These are phyloP conservation scores for Pempheris klunzingeri DNA, from an alignment of 2,797 vertebrate species.

Conservation along the genomic window DNA sequence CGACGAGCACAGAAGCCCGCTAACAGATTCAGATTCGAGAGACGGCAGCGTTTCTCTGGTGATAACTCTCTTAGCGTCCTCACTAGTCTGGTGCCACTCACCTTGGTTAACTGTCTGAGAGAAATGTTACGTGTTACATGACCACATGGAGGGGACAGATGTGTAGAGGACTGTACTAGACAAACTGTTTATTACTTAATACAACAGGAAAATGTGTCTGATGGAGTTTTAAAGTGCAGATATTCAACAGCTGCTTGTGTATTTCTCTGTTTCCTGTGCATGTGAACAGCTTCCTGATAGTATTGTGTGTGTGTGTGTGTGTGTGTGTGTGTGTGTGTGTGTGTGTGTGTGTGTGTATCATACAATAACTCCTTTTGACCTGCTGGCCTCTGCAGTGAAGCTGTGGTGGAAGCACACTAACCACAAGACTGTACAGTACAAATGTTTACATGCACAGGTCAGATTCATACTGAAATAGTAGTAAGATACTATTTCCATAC, in stretches of 20 bases:
- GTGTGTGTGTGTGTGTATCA: slow-evolving; percentile 39
- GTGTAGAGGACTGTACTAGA: background rate
- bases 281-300: too few species aligned
- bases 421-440: slow-evolving; percentile 20
- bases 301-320: slow-evolving; percentile 33
- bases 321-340: slow-evolving; percentile 26
- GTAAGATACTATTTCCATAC: background rate
- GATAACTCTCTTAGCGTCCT: background rate
- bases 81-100: background rate
- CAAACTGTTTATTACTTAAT: too few species aligned
- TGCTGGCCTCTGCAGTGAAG: slow-evolving; percentile 32
- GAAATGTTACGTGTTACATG: background rate
- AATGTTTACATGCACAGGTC: slow-evolving; percentile 24
- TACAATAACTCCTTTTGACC: slow-evolving; percentile 45
- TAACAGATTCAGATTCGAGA: too few species aligned
- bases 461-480: slow-evolving; percentile 16
- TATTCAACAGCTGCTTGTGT: background rate
- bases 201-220: background rate
- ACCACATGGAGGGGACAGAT: background rate
- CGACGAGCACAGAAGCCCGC: too few species aligned
- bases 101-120: background rate
- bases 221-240: slow-evolving; percentile 10
- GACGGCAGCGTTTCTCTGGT: too few species aligned
- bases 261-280: background rate
- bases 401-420: slow-evolving; percentile 27